A percentile compares a stretch with the other conserved stretches of the same genome.
These are phyloP conservation scores for Phoeniculus purpureus DNA, from an alignment of 2,797 vertebrate genomes.

Conservation along the genomic window DNA sequence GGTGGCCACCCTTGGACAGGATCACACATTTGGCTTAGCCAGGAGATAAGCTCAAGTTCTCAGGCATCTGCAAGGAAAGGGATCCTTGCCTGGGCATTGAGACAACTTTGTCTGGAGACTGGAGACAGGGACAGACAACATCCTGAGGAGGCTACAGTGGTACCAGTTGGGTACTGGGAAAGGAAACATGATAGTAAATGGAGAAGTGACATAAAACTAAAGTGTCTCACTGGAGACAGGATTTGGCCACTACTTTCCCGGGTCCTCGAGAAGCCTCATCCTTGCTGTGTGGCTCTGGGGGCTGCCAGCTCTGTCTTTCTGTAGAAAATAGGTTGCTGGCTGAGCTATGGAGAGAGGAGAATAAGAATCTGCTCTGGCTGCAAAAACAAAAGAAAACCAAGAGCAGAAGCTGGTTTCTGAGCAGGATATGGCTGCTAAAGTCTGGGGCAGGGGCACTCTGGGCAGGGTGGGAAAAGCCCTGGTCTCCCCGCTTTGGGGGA, in stretches of 20 bases:
- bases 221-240: background rate
- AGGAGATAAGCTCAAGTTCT: background rate
- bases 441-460: too few relatives aligned
- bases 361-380: background rate
- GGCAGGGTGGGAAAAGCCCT: background rate
- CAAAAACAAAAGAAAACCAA: background rate
- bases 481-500: rapidly evolving
- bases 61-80: background rate
- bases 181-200: background rate
- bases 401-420: background rate
- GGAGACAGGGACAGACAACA: background rate
- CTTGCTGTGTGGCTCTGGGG: rapidly evolving
- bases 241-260: background rate
- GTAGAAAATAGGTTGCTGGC: background rate
- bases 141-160: background rate
- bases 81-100: background rate
- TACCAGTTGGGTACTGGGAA: background rate
- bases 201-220: background rate
- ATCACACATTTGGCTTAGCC: background rate
- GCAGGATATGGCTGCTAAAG: background rate
- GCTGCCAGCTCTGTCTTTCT: background rate
- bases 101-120: background rate
- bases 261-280: rapidly evolving
- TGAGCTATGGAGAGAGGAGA: background rate
- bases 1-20: background rate